Base-by-base conservation (phyloP, 2,113 vertebrate species). In the Progne subis region DNA sequence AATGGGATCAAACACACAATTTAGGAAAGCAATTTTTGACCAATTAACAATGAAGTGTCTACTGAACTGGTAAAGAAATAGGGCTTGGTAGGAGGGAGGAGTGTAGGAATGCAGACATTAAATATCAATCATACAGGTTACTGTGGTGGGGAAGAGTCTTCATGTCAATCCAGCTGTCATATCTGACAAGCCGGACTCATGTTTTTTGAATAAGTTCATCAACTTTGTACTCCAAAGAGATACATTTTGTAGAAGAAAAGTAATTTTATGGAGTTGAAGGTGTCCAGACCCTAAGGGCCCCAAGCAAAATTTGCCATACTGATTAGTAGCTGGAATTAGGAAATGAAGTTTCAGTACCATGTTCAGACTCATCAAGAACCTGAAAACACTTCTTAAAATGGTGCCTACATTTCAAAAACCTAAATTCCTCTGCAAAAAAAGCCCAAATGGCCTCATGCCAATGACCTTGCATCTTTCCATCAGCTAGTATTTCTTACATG, bases 71-170 rank as follows among this genome's bases (percentile, higher is more conserved):
- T 68, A 39, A 85, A 88, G 18, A 90, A 50, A 34, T 31, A 15
- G 1, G 10, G 7, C 6, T 39, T 14, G 11, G 17, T 59, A 6
- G 3, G 16, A n/a, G 9, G 20, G 14, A 16, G 8, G 2, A 13
- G 1, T 6, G 3, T 32, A 37, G 12, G 5, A 55, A 71, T 59
- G 12, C 6, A 82, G 57, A 31, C 2, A 13, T 32, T 65, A 69
- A 86, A 31, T 67, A 44, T 39, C 9, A 24, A 3, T 28, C 1
- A 24, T 59, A 37, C 2, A 34, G 8, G 0, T 29, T 71, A 7
- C 25, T 29, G 37, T 32, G 12, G 2, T 86, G 25, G 3, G 11
- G 2, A 63, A 64, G 8, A 6, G 13, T 64, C 49, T 65, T 89
- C 32, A n/a, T 67, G 46, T 49, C 28, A 81, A 49, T 44, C 18